Conservation (phyloP, 2,888 invertebrate genomes). For the Drosophila neoperkinsi region DNA sequence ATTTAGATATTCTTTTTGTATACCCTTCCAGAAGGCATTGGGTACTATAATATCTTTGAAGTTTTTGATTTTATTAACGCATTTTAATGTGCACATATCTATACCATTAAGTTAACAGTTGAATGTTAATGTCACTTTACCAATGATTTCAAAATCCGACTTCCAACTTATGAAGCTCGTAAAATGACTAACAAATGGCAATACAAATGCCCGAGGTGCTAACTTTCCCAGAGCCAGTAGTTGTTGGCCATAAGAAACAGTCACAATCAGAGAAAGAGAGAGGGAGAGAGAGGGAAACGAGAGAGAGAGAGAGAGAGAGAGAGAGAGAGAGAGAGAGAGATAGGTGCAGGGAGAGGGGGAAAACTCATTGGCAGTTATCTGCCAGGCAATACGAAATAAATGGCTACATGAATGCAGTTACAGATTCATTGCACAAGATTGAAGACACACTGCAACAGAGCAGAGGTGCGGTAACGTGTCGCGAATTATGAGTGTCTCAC, state of each 20-base stretch:
- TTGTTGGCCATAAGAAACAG: conserved; percentile 33
- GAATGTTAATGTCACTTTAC: conserved; percentile 21
- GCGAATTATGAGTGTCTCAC: conserved; percentile 66
- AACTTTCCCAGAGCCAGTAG: conserved; percentile 15
- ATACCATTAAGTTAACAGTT: conserved; percentile 12
- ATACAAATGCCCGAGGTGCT: conserved; percentile 7
- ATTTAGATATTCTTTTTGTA: not conserved
- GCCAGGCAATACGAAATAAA: conserved; percentile 65
- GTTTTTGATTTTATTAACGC: not conserved
- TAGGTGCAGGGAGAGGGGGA: not conserved
- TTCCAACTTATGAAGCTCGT: conserved; percentile 15
- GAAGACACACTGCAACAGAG: conserved; percentile 46
- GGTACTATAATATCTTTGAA: not conserved
- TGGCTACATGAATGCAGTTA: conserved; percentile 69
- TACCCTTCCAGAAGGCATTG: not conserved
- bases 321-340: conserved; percentile 14
- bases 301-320: no score
- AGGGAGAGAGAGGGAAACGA: not conserved
- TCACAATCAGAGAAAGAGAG: conserved; percentile 7
- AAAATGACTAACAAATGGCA: conserved; percentile 31
- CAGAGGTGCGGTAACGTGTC: conserved; percentile 56
- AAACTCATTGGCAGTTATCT: conserved; percentile 60
- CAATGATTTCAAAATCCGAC: conserved; percentile 13
- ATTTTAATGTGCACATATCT: not conserved
- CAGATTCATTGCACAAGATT: conserved; percentile 69